Base-by-base conservation (phyloP, 2,113 vertebrate genomes). In the Pomatorhinus ruficollis region DNA sequence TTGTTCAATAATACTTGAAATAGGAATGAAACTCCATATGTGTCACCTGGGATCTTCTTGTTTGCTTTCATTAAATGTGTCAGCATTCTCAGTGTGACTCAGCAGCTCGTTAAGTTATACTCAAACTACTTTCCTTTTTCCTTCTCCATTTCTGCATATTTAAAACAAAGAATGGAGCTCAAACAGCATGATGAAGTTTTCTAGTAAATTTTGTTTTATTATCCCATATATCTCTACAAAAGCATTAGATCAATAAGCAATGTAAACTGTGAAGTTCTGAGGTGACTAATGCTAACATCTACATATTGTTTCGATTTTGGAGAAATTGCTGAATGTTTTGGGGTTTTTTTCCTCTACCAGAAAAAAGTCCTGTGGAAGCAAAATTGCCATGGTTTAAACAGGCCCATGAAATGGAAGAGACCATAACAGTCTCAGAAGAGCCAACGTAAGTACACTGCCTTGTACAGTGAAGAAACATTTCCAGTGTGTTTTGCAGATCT, bases 381-480 rank as follows among this genome's bases (percentile, higher is more conserved):
- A 99, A 98, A 88, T 94, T 98, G 54, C 99, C 99, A 0, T 99
- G 99, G 99, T 97, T 98, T 93, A 99, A 99, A 95, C 99, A 99
- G 96, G 99, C 99, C 40, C 99, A 99, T 23, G 99, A 99, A 90
- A 97, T 99, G 91, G 99, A 99, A 93, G 99, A 99, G 94, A 98
- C 96, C 42, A 96, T 97, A 85, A 96, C 92, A 37, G 97, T 98
- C 27, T 98, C 98, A 53, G 99, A 99, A 96, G 98, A 99, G 70
- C 99, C 99, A 88, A 98, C 97, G 99, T 99, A 95, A 99, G 99
- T 98, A 69, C 70, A 21, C 10, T 44, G 47, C 68, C 42, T 92
- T 49, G 53, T 52, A 35, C 14, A 64, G 57, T 14, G 68, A 57
- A 37, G 44, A 47, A 78, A 60, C 18, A 5, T 59, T 75, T 63